phyloP scores from a whole-genome alignment of 1,140 invertebrate species.

The Babylonia areolata region DNA sequence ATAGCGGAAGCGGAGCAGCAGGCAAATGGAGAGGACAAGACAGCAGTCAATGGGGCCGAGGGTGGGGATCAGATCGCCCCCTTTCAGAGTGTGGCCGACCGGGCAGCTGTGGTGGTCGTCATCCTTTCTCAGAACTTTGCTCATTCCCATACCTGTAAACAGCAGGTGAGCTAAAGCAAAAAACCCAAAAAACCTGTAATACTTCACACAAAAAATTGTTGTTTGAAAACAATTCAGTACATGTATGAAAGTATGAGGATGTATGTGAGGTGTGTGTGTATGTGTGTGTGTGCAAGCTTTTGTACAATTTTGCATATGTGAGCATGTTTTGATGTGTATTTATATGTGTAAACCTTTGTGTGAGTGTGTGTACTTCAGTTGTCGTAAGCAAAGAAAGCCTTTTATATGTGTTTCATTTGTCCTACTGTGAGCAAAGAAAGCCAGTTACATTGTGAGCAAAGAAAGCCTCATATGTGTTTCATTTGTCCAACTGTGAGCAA shows the following conservation, averaged over 20 bases:
- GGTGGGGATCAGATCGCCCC: constrained; percentile 38
- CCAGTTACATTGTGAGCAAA: too few relatives aligned
- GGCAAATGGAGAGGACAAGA: background rate
- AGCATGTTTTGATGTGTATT: background rate
- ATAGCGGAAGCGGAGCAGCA: background rate
- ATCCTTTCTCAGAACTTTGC: constrained; percentile 74
- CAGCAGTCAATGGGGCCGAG: background rate
- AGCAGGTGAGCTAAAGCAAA: constrained; percentile 69
- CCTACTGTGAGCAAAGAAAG: constrained; percentile 77
- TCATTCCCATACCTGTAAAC: constrained; percentile 72
- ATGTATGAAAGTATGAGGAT: too few relatives aligned
- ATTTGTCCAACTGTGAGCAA: too few relatives aligned
- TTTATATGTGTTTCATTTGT: constrained; percentile 62
- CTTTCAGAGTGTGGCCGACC: constrained; percentile 76
- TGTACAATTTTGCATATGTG: too few relatives aligned
- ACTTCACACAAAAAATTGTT: too few relatives aligned
- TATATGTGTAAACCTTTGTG: constrained; percentile 50
- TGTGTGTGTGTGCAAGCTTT: too few relatives aligned
- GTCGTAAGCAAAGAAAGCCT: too few relatives aligned
- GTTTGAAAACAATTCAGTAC: too few relatives aligned
- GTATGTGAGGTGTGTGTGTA: too few relatives aligned
- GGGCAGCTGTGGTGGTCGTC: constrained; percentile 73
- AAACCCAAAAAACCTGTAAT: too few relatives aligned
- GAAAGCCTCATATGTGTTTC: constrained; percentile 50
- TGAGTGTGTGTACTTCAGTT: background rate